These are phyloP conservation scores for Regulus satrapa DNA, from an alignment of 2,113 vertebrate genomes.

Conservation along the genomic window DNA sequence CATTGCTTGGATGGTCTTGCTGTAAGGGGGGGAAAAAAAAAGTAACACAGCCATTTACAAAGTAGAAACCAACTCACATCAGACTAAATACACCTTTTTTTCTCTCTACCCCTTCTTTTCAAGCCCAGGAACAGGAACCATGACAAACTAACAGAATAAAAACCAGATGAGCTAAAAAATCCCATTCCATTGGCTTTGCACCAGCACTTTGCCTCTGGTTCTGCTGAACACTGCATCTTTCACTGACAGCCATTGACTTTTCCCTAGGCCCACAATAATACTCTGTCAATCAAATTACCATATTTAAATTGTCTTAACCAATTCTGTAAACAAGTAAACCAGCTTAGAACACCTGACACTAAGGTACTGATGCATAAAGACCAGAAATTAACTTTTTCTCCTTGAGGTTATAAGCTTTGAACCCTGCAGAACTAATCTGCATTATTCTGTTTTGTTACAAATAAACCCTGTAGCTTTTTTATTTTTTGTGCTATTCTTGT, in stretches of 20 bases:
- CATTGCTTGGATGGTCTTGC: background rate
- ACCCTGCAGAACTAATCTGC: background rate
- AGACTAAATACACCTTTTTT: background rate
- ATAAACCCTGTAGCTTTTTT: background rate
- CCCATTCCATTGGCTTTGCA: background rate
- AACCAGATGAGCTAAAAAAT: slow-evolving; percentile 31
- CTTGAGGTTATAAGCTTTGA: background rate
- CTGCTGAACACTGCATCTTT: background rate
- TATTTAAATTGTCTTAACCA: background rate
- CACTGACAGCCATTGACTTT: background rate
- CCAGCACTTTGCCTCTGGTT: background rate
- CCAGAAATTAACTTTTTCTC: background rate
- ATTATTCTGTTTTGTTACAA: background rate
- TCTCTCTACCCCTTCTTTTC: background rate
- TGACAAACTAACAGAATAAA: background rate
- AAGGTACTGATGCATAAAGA: background rate
- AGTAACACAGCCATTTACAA: background rate
- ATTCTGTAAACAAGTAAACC: background rate
- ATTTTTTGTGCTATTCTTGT: background rate
- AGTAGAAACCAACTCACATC: background rate
- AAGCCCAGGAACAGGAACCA: background rate
- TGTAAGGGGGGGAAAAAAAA: background rate
- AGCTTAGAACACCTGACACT: background rate
- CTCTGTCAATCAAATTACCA: background rate
- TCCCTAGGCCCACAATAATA: background rate